Evolutionary conservation across 2,113 vertebrate species (phyloP).

Genomic region (Tor tambroides): DNA sequence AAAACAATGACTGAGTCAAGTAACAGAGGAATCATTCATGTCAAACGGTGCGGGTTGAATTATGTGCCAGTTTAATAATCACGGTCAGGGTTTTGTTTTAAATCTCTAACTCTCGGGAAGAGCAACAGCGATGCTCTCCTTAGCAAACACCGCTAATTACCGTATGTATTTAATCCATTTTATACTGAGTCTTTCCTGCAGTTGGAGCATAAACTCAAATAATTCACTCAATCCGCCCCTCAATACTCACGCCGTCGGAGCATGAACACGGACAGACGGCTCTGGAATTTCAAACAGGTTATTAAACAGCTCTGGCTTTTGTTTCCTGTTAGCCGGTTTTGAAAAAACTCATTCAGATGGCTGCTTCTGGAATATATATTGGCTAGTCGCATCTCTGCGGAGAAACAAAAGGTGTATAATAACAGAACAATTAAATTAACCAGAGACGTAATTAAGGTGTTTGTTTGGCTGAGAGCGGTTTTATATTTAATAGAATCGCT

Average conservation of each 20-base stretch:
- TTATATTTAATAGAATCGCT: slow-evolving; percentile 75
- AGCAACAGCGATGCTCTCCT: neutral
- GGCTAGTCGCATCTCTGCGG: slow-evolving; percentile 61
- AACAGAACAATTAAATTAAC: slow-evolving; percentile 80
- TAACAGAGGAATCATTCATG: neutral
- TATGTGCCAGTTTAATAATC: neutral
- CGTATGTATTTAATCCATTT: slow-evolving; percentile 25
- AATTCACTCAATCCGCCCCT: slow-evolving; percentile 18
- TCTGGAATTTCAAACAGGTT: slow-evolving; percentile 59
- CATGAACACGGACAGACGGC: slow-evolving; percentile 34
- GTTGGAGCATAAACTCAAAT: slow-evolving; percentile 34
- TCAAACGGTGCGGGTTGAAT: neutral
- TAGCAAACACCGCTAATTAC: slow-evolving; percentile 14
- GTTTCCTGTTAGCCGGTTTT: slow-evolving; percentile 54
- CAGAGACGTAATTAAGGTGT: slow-evolving; percentile 80
- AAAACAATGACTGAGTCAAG: too few species aligned
- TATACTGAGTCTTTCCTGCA: neutral
- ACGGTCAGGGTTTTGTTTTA: neutral
- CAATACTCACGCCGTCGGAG: slow-evolving; percentile 8
- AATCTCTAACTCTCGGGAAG: slow-evolving; percentile 2
- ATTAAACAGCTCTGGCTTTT: slow-evolving; percentile 54
- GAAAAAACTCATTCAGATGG: slow-evolving; percentile 63
- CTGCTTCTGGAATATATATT: slow-evolving; percentile 63
- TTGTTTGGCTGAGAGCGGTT: slow-evolving; percentile 74
- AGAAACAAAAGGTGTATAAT: slow-evolving; percentile 64